phyloP scores from a whole-genome alignment of 2,797 vertebrate species.

The Labeo calbasu region DNA sequence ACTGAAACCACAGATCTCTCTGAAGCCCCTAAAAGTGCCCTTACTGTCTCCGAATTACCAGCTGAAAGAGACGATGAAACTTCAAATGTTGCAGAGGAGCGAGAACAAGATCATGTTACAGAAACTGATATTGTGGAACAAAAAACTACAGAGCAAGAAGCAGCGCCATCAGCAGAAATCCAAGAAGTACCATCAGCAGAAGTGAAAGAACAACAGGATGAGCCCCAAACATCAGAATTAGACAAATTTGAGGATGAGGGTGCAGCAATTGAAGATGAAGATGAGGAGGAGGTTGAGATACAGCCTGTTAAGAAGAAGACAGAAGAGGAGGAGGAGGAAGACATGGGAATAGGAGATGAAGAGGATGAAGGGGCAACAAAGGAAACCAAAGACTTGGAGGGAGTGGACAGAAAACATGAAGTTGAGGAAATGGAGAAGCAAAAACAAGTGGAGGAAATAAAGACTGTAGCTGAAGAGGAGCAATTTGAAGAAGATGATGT shows the following conservation, averaged over 20 bases:
- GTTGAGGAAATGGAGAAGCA: slow-evolving; percentile 82
- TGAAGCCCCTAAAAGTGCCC: slow-evolving; percentile 56
- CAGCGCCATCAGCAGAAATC: slow-evolving; percentile 55
- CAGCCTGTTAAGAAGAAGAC: slow-evolving; percentile 64
- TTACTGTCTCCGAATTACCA: slow-evolving; percentile 50
- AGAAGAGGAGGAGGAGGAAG: slow-evolving; percentile 68
- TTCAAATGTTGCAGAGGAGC: slow-evolving; percentile 57
- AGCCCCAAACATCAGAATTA: slow-evolving; percentile 65
- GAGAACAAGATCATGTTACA: slow-evolving; percentile 60
- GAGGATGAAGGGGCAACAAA: slow-evolving; percentile 78
- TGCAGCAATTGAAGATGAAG: slow-evolving; percentile 71
- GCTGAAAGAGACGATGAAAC: slow-evolving; percentile 51
- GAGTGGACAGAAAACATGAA: slow-evolving; percentile 77
- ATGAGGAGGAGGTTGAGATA: slow-evolving; percentile 71
- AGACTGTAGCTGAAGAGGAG: slow-evolving; percentile 67
- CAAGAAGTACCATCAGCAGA: slow-evolving; percentile 64
- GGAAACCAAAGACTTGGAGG: slow-evolving; percentile 75
- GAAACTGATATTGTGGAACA: slow-evolving; percentile 54
- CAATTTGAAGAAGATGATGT: slow-evolving; percentile 79
- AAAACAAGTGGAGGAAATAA: slow-evolving; percentile 69
- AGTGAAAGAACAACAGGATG: slow-evolving; percentile 55
- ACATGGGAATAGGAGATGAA: slow-evolving; percentile 83
- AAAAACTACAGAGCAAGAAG: slow-evolving; percentile 69
- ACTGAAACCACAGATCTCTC: slow-evolving; percentile 54
- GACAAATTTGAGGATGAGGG: slow-evolving; percentile 79